phyloP scores from a whole-genome alignment of 1,140 invertebrate genomes.

The Drosophila seguyi region DNA sequence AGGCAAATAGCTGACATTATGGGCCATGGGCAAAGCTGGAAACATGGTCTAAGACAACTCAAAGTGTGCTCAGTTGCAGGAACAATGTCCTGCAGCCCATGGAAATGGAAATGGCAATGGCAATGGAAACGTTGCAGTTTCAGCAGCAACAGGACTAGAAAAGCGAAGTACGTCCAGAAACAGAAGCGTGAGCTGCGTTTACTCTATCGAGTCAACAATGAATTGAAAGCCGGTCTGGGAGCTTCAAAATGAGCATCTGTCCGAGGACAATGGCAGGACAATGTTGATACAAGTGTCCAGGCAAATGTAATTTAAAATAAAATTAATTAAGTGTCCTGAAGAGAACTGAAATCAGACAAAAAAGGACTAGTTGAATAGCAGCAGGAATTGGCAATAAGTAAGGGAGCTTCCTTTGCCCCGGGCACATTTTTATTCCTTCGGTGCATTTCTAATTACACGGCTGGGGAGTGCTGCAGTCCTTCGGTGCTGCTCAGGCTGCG shows the following conservation, averaged over 20 bases:
- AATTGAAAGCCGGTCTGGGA: slow-evolving; percentile 59
- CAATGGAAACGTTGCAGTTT: slow-evolving; percentile 35
- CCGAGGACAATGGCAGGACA: slow-evolving; percentile 33
- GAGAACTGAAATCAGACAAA: slow-evolving; percentile 9
- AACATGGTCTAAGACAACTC: slow-evolving; percentile 39
- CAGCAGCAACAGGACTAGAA: slow-evolving; percentile 22
- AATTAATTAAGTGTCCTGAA: slow-evolving; percentile 71
- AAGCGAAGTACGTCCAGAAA: slow-evolving; percentile 8
- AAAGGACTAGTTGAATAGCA: slow-evolving; percentile 7
- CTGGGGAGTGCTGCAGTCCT: slow-evolving; percentile 5
- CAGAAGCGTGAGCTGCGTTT: slow-evolving; percentile 34
- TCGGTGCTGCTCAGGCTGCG: slow-evolving; percentile 16
- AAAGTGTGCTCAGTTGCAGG: slow-evolving; percentile 25
- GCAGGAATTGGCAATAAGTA: slow-evolving; percentile 31
- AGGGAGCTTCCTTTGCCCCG: slow-evolving; percentile 5
- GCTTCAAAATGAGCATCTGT: slow-evolving; percentile 59
- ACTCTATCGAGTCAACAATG: slow-evolving; percentile 73
- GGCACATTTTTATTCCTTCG: slow-evolving; percentile 52
- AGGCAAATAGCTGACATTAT: slow-evolving; percentile 41
- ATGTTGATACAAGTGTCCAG: slow-evolving; percentile 68
- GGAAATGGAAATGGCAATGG: slow-evolving; percentile 27
- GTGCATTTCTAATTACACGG: slow-evolving; percentile 71
- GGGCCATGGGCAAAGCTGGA: slow-evolving; percentile 16
- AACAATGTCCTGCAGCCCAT: slow-evolving; percentile 38
- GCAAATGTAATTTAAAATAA: slow-evolving; percentile 71